Percentiles rank a stretch among this genome's conserved stretches.
These are phyloP conservation scores for Caenorhabditis becei DNA, from an alignment of 2,888 invertebrate genomes.

Conservation along the genomic window DNA sequence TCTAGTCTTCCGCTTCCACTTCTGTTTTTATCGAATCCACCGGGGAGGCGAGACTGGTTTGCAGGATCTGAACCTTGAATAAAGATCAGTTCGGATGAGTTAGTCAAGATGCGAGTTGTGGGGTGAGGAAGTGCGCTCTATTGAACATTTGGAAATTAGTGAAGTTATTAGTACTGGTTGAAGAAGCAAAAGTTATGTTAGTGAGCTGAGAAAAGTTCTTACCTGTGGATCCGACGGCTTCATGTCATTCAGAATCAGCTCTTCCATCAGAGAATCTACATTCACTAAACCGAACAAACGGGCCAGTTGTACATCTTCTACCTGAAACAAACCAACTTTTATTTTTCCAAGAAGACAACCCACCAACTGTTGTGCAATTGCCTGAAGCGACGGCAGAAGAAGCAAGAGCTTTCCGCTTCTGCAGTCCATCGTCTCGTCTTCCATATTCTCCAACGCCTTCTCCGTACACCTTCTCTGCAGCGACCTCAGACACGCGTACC, in stretches of 20 bases:
- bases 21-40: constrained; percentile 54
- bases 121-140: background rate
- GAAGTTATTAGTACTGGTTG: no score
- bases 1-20: constrained; percentile 30
- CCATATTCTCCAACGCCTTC: constrained; percentile 20
- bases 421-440: constrained; percentile 62
- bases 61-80: constrained; percentile 39
- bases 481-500: constrained; percentile 64
- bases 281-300: constrained; percentile 76
- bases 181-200: no score
- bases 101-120: background rate
- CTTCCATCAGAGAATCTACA: constrained; percentile 77
- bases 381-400: constrained; percentile 72
- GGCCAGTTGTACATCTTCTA: constrained; percentile 79
- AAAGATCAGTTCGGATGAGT: background rate
- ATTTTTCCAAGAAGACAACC: no score
- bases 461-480: constrained; percentile 58
- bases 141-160: background rate
- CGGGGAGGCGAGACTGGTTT: constrained; percentile 55
- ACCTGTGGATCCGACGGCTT: constrained; percentile 59
- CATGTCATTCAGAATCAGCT: constrained; percentile 73
- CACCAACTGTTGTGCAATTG: constrained; percentile 73
- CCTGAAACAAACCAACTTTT: constrained; percentile 43
- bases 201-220: no score
- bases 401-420: constrained; percentile 74